These are phyloP conservation scores for Spialia ferax DNA, from an alignment of 2,888 invertebrate species.

Conservation along the genomic window DNA sequence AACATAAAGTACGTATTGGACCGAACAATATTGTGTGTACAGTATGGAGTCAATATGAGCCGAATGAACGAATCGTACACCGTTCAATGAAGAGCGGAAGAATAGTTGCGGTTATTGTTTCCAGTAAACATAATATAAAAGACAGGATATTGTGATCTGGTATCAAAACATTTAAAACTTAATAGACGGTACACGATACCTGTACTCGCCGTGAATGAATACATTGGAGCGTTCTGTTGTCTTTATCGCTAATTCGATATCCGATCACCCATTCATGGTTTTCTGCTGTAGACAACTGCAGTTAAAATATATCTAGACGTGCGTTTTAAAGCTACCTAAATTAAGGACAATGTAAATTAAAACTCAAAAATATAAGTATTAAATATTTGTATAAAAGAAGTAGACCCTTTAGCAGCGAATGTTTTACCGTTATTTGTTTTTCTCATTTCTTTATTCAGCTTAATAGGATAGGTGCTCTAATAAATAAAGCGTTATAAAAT, in stretches of 20 bases:
- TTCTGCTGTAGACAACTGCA: not conserved
- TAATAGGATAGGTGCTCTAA: no score
- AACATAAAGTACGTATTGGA: constrained; percentile 1
- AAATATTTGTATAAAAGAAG: no score
- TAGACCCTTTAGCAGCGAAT: no score
- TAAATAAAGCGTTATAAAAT: no score
- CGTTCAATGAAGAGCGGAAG: constrained; percentile 49
- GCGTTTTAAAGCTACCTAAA: not conserved
- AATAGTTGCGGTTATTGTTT: constrained; percentile 59
- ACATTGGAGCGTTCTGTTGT: constrained; percentile 41
- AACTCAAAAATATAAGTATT: no score
- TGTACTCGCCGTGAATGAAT: constrained; percentile 43
- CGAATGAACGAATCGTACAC: constrained; percentile 33
- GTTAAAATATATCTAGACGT: not conserved
- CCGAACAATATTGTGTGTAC: constrained; percentile 12
- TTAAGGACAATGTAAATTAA: no score
- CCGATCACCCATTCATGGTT: constrained; percentile 24
- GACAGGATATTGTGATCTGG: constrained; percentile 79
- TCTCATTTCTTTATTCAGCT: no score
- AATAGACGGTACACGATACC: constrained; percentile 37
- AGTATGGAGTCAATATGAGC: constrained; percentile 20
- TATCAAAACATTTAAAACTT: constrained; percentile 66
- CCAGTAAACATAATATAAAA: constrained; percentile 77
- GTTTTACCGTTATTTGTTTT: no score
- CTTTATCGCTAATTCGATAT: constrained; percentile 30